A percentile compares a stretch with the other conserved stretches of the same genome.
Conservation (phyloP, 2,113 vertebrate genomes). For the Larimichthys crocea region DNA sequence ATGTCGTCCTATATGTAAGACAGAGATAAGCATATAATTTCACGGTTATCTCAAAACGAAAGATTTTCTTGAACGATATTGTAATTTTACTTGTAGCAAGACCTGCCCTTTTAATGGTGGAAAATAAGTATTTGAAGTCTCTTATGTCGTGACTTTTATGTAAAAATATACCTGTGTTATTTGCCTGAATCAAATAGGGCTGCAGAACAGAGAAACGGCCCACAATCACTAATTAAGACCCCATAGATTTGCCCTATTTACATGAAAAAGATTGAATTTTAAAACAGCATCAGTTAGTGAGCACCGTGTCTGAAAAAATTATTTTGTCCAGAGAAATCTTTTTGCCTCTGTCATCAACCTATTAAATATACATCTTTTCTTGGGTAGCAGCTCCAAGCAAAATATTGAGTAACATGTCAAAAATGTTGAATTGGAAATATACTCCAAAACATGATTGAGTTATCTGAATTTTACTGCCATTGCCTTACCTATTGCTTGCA, state of each 20-base stretch:
- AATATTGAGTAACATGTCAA: constrained; percentile 3
- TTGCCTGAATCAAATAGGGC: background rate
- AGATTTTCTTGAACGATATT: background rate
- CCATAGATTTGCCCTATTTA: constrained; percentile 42
- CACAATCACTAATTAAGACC: constrained; percentile 30
- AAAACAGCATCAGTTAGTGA: constrained; percentile 10
- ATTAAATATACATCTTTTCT: background rate
- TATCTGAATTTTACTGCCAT: constrained; percentile 16
- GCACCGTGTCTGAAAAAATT: background rate
- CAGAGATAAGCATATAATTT: background rate
- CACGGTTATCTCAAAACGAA: background rate
- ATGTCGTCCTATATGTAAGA: background rate
- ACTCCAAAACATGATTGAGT: background rate
- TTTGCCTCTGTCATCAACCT: background rate
- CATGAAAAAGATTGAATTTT: constrained; percentile 10
- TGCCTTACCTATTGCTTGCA: background rate
- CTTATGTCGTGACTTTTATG: background rate
- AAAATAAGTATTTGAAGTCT: background rate
- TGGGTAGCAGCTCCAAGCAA: background rate
- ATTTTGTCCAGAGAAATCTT: background rate
- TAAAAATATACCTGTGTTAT: constrained; percentile 27
- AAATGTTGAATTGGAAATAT: background rate
- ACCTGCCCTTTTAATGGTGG: background rate
- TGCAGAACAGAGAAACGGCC: background rate
- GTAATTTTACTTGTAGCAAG: background rate